Conservation (phyloP, 2,888 invertebrate species). For the Cenopis cana region DNA sequence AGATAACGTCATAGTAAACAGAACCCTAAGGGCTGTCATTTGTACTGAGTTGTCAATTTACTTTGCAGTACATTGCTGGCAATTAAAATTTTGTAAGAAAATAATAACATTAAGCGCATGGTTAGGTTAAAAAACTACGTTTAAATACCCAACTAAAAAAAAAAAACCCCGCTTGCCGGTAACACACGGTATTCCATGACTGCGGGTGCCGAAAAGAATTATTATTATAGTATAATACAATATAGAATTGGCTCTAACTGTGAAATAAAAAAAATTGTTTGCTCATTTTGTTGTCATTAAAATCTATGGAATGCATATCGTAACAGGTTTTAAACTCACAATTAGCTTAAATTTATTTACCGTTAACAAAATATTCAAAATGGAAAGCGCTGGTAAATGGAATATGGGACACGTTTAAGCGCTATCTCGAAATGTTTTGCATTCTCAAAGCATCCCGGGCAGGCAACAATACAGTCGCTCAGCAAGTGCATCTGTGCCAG, state of each 20-base stretch:
- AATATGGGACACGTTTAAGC: constrained; percentile 58
- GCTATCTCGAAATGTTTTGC: constrained; percentile 63
- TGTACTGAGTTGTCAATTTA: too few species aligned
- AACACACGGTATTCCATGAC: too few species aligned
- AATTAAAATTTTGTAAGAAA: too few species aligned
- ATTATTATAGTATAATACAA: too few species aligned
- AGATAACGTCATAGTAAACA: too few species aligned
- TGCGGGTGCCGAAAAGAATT: too few species aligned
- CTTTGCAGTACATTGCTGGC: too few species aligned
- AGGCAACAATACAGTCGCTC: constrained; percentile 64
- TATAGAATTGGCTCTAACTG: background rate
- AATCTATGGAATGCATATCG: background rate
- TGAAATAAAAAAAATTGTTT: background rate
- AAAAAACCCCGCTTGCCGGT: too few species aligned
- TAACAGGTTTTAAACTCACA: constrained; percentile 8
- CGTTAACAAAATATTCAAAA: constrained; percentile 27
- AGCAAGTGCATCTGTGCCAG: constrained; percentile 66
- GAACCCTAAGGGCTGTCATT: too few species aligned
- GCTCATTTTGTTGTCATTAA: background rate
- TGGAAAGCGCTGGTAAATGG: constrained; percentile 42
- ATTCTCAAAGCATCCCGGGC: constrained; percentile 61
- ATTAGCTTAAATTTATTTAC: background rate
- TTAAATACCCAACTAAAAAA: too few species aligned
- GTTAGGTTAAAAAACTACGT: too few species aligned
- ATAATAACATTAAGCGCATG: too few species aligned